Conservation (phyloP, 2,113 vertebrate species). For the Rattus rattus region DNA sequence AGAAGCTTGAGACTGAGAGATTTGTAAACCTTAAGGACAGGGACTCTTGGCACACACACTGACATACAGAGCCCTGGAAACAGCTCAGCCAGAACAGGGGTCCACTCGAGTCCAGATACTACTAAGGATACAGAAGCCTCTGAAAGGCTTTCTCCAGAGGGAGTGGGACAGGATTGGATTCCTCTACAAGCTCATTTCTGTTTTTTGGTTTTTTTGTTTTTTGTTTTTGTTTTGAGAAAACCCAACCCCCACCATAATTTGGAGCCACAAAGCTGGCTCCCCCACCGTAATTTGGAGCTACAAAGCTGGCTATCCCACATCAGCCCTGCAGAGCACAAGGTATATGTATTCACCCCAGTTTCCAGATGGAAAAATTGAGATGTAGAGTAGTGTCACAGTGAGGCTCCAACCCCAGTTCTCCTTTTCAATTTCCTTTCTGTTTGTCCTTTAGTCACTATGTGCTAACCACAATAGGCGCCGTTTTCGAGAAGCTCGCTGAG, state of each 20-base stretch:
- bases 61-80: background rate
- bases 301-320: background rate
- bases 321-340: background rate
- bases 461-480: background rate
- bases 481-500: background rate
- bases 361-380: background rate
- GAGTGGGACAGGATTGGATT: background rate
- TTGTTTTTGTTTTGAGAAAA: background rate
- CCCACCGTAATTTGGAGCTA: no score
- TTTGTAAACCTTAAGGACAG: background rate
- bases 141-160: background rate
- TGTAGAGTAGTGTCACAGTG: background rate
- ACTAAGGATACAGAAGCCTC: background rate
- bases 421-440: background rate
- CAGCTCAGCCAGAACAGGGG: background rate
- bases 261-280: background rate
- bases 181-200: background rate
- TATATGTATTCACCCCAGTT: background rate
- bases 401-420: background rate
- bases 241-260: background rate
- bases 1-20: background rate
- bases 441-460: background rate
- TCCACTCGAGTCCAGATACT: background rate
- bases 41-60: accelerated
- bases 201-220: no score